A percentile compares a stretch with the other conserved stretches of the same genome.
These are phyloP conservation scores for Aelia acuminata DNA, from an alignment of 2,888 invertebrate species.

Conservation along the genomic window DNA sequence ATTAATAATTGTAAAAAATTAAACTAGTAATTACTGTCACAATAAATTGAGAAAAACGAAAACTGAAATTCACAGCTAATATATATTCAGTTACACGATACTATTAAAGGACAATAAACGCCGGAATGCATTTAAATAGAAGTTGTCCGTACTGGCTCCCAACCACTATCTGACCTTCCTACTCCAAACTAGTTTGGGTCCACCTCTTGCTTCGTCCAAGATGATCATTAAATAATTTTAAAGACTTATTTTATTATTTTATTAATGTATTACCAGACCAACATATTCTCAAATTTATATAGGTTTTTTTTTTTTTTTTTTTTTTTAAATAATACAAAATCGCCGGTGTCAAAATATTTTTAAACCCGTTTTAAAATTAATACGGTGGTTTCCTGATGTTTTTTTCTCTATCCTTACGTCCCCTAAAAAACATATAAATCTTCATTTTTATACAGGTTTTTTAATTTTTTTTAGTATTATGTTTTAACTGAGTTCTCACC, in stretches of 20 bases:
- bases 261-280: no score
- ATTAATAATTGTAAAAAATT: not conserved
- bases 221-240: not conserved
- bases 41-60: not conserved
- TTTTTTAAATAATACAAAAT: no score
- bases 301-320: no score
- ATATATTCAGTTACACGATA: not conserved
- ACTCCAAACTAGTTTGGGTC: not conserved
- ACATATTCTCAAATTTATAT: no score
- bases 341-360: no score
- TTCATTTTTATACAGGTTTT: no score
- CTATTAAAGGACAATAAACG: not conserved
- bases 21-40: not conserved
- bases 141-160: not conserved
- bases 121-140: slow-evolving; percentile 18
- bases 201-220: not conserved
- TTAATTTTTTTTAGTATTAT: no score
- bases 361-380: no score
- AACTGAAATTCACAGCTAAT: not conserved
- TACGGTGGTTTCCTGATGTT: no score
- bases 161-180: slow-evolving; percentile 8
- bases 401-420: no score
- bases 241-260: not conserved
- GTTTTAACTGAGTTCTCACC: no score
- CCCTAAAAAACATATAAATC: no score